phyloP scores from a whole-genome alignment of 2,888 invertebrate species.

The Drosophila paranaensis region DNA sequence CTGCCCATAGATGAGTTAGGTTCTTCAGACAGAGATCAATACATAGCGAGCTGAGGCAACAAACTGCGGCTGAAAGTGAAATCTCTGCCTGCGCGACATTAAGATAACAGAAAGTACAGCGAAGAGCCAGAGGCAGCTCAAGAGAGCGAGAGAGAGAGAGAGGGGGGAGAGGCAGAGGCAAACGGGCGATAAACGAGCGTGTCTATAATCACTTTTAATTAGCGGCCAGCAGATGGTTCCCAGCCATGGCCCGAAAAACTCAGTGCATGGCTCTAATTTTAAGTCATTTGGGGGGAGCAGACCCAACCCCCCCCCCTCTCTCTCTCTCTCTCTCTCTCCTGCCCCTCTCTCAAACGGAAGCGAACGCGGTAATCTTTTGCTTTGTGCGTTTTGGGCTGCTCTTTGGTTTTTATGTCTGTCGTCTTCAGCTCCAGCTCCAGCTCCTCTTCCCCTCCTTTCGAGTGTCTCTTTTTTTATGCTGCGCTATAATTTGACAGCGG shows the following conservation, averaged over 20 bases:
- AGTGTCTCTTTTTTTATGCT: conserved; percentile 44
- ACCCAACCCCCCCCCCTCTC: no score
- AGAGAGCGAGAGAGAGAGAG: neutral
- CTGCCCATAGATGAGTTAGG: no score
- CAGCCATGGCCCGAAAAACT: conserved; percentile 35
- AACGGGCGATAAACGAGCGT: conserved; percentile 62
- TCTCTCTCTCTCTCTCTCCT: no score
- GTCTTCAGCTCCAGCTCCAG: conserved; percentile 5
- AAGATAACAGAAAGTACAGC: conserved; percentile 13
- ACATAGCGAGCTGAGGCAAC: conserved; percentile 1
- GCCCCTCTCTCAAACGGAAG: conserved; percentile 47
- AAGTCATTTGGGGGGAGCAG: conserved; percentile 52
- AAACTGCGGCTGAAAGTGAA: conserved; percentile 43
- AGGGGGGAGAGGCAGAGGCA: neutral
- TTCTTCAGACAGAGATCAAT: no score
- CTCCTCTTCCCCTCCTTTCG: neutral
- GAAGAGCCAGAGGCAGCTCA: neutral
- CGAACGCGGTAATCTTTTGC: conserved; percentile 49
- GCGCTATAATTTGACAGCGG: conserved; percentile 44
- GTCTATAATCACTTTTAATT: conserved; percentile 80
- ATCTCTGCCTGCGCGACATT: conserved; percentile 27
- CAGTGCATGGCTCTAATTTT: conserved; percentile 63
- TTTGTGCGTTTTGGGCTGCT: conserved; percentile 49
- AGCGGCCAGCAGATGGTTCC: conserved; percentile 45
- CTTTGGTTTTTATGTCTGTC: conserved; percentile 61